phyloP scores from a whole-genome alignment of 1,140 invertebrate species.

The Lineus longissimus region DNA sequence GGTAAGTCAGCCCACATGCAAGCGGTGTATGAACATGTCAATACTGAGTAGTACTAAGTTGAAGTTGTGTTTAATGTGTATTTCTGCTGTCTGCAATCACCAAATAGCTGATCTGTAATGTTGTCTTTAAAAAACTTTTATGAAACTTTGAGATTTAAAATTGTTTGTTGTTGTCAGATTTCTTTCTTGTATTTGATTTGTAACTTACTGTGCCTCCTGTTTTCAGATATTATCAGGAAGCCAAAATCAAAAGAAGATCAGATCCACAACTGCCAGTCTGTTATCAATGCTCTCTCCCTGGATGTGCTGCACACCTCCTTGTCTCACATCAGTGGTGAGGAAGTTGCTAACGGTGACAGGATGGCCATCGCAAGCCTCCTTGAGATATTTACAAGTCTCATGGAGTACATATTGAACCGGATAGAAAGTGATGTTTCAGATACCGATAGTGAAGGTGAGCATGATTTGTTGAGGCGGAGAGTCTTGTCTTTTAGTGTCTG shows the following conservation, averaged over 20 bases:
- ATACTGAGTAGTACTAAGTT: no score
- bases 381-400: conserved; percentile 46
- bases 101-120: not conserved
- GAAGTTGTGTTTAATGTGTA: not conserved
- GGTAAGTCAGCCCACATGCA: conserved; percentile 24
- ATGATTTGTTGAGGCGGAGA: not conserved
- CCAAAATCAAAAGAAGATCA: conserved; percentile 45
- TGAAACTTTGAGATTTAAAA: no score
- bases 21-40: not conserved
- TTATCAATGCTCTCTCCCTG: conserved; percentile 46
- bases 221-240: conserved; percentile 37
- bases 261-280: conserved; percentile 48
- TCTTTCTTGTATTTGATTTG: no score
- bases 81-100: not conserved
- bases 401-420: conserved; percentile 47
- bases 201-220: no score
- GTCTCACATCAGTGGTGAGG: conserved; percentile 46
- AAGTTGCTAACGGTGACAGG: conserved; percentile 38
- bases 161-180: no score
- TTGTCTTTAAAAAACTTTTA: no score
- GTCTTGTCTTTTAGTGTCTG: no score
- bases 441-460: conserved; percentile 22
- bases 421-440: conserved; percentile 43
- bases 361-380: conserved; percentile 43
- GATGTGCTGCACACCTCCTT: conserved; percentile 50